These are phyloP conservation scores for Etheostoma cragini DNA, from an alignment of 2,113 vertebrate species.

Conservation along the genomic window DNA sequence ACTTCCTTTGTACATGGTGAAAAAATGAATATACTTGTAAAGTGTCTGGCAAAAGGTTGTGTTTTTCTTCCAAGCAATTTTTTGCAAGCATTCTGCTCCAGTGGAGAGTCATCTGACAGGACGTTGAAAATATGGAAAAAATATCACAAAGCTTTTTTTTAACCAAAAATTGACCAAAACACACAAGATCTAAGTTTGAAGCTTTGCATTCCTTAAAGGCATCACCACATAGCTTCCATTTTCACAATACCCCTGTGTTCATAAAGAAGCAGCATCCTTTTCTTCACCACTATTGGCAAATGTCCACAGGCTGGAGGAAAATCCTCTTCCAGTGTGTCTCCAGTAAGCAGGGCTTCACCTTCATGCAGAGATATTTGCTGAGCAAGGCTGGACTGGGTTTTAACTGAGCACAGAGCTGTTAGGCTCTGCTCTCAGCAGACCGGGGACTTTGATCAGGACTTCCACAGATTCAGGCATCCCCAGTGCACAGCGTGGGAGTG, in stretches of 20 bases:
- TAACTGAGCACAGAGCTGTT: slow-evolving; percentile 75
- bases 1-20: background rate
- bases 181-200: background rate
- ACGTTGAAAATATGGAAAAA: background rate
- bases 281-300: slow-evolving; percentile 46
- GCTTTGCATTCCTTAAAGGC: slow-evolving; percentile 2
- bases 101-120: background rate
- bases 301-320: slow-evolving; percentile 44
- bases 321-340: slow-evolving; percentile 29
- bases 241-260: slow-evolving; percentile 9
- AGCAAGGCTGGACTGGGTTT: background rate
- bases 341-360: slow-evolving; percentile 22
- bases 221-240: background rate
- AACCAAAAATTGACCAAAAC: background rate
- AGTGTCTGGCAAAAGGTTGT: background rate
- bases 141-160: background rate
- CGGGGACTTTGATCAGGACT: slow-evolving; percentile 46
- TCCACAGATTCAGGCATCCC: slow-evolving; percentile 59
- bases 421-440: slow-evolving; percentile 37
- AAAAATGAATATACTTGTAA: slow-evolving; percentile 9
- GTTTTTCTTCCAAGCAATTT: background rate
- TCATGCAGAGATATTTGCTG: background rate
- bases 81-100: slow-evolving; percentile 15
- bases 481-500: slow-evolving; percentile 31
- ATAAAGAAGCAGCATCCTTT: slow-evolving; percentile 22